These are phyloP conservation scores for Mustela nigripes DNA, from an alignment of 2,113 vertebrate genomes.

Conservation along the genomic window DNA sequence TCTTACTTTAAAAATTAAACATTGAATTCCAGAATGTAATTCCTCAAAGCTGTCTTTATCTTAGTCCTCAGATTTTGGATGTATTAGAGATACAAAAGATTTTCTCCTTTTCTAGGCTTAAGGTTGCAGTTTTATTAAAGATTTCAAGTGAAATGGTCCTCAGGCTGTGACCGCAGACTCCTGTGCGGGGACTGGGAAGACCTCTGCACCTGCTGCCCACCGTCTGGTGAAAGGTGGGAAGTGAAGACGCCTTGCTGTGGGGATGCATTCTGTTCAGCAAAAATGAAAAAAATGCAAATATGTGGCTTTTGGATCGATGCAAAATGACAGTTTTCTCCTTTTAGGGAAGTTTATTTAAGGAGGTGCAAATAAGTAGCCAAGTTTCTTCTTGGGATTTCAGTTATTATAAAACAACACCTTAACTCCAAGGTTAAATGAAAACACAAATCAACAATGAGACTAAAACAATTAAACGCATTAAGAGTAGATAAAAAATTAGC, in stretches of 20 bases:
- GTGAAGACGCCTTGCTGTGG: not conserved
- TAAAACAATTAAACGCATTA: not conserved
- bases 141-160: not conserved
- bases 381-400: not conserved
- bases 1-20: not conserved
- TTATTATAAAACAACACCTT: not conserved
- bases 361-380: not conserved
- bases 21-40: not conserved
- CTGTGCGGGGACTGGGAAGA: not conserved
- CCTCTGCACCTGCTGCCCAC: not conserved
- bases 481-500: not conserved
- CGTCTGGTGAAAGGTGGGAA: not conserved
- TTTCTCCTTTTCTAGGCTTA: not conserved
- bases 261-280: not conserved
- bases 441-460: not conserved
- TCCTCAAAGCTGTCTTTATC: not conserved
- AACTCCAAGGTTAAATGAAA: not conserved
- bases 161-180: not conserved
- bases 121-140: not conserved
- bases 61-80: not conserved
- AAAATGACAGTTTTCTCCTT: not conserved
- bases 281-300: not conserved
- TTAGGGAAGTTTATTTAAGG: not conserved
- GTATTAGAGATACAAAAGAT: not conserved
- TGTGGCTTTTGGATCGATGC: not conserved